A percentile compares a stretch with the other conserved stretches of the same genome.
Evolutionary conservation across 2,113 vertebrate genomes (phyloP).

Genomic region (Hippocampus comes): DNA sequence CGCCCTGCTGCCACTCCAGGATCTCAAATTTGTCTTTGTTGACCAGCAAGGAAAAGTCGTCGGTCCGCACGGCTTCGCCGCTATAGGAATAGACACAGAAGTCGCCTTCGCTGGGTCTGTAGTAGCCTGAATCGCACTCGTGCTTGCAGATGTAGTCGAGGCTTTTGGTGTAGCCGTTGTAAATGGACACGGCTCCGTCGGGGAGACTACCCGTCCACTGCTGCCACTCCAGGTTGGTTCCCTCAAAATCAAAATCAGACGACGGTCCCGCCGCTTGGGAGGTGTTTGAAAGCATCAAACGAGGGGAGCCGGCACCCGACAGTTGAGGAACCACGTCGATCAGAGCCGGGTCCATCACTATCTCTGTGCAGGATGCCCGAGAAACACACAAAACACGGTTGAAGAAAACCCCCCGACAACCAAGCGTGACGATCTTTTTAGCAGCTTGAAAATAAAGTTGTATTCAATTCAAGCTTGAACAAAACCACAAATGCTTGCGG

Average conservation of each 20-base stretch:
- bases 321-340: not conserved
- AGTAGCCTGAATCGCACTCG: conserved; percentile 46
- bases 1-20: conserved; percentile 53
- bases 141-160: conserved; percentile 52
- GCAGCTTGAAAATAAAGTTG: not conserved
- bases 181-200: conserved; percentile 39
- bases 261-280: too few species aligned
- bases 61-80: conserved; percentile 15
- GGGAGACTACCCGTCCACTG: conserved; percentile 41
- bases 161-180: conserved; percentile 38
- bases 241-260: not conserved
- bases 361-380: not conserved
- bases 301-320: not conserved
- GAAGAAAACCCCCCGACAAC: not conserved
- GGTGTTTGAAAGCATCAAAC: not conserved
- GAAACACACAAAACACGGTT: not conserved
- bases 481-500: not conserved
- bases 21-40: conserved; percentile 63
- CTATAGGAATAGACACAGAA: conserved; percentile 42
- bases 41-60: conserved; percentile 48
- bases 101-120: conserved; percentile 35
- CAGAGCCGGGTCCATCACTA: not conserved
- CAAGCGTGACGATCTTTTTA: not conserved
- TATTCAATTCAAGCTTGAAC: not conserved
- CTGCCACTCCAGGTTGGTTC: conserved; percentile 49